These are phyloP conservation scores for Prionace glauca DNA, from an alignment of 2,797 vertebrate species.

Conservation along the genomic window DNA sequence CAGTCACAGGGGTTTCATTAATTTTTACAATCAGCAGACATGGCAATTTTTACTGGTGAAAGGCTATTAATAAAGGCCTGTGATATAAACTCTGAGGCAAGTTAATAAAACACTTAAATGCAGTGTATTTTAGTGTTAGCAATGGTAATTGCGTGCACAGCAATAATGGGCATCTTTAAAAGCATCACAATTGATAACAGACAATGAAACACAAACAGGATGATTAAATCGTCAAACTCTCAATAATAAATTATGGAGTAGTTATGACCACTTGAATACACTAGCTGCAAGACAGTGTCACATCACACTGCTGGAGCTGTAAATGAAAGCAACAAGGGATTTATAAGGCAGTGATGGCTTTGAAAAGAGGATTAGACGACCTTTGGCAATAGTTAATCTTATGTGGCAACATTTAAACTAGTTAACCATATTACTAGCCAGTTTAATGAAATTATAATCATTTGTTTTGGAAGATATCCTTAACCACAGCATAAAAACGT, in stretches of 20 bases:
- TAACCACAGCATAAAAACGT: background rate
- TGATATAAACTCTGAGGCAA: conserved; percentile 37
- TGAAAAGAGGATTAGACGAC: background rate
- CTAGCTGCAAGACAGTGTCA: conserved; percentile 36
- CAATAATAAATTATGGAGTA: conserved; percentile 38
- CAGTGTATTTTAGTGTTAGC: conserved; percentile 34
- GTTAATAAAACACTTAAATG: conserved; percentile 38
- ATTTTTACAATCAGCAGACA: conserved; percentile 36
- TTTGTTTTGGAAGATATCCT: conserved; percentile 13
- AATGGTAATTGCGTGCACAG: conserved; percentile 19
- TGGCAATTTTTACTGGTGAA: conserved; percentile 35
- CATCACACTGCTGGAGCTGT: conserved; percentile 32
- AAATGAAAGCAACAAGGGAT: conserved; percentile 33
- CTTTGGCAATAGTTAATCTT: conserved; percentile 14
- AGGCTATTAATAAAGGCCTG: conserved; percentile 36
- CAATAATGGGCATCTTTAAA: conserved; percentile 38
- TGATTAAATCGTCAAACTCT: conserved; percentile 37
- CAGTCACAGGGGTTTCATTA: conserved; percentile 38
- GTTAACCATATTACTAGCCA: background rate
- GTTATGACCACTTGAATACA: conserved; percentile 38
- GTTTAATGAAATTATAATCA: conserved; percentile 23
- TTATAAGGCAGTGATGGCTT: conserved; percentile 8
- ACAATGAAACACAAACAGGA: conserved; percentile 38
- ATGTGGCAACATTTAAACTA: conserved; percentile 7
- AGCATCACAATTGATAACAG: conserved; percentile 37